Base-by-base conservation (phyloP, 2,888 invertebrate genomes). In the Drosophila yooni region DNA sequence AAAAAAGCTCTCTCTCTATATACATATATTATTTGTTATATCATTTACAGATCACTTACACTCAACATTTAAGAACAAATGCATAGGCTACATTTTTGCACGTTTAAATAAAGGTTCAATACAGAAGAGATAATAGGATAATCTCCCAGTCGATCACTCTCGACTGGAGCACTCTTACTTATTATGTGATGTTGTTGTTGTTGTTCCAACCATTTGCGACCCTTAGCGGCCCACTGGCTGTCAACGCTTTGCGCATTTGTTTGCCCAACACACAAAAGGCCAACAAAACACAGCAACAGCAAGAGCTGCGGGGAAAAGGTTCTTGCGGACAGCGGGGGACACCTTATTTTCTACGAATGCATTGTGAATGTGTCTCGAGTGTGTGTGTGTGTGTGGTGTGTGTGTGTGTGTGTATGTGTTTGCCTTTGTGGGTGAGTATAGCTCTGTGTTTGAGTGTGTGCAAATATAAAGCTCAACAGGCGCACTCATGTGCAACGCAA, bases 401-500 rank as follows among this genome's bases (percentile, higher is more conserved):
- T 58, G 67, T 61, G 59, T 53, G 65, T 65, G 50, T 50, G 65
- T 48, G 52, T 67, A 60, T 60, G 34, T 46, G 46, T 8, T 25
- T 46, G 38, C 18, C 18, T 18, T 46, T 25, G 21, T 15, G 25
- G 46, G 46, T 15, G 15, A 25, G 25, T 15, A 21, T 21, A 13
- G 21, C 46, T 57, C 11, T 52, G 52, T 67, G 57, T 50, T 56
- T 27, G 61, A 48, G 59, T 62, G 51, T 58, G 81, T 73, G 68
- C 62, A 77, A 81, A 81, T 80, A 74, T 60, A 77, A 74, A 69
- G 78, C 79, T 79, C 71, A 76, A 80, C 80, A 80, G 82, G 77
- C 76, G 89, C 89, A 89, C 82, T 89, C 89, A 89, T 81, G 89
- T 89, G 88, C 80, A 84, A 84, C 88, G 82, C 86, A 89, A 86